Conservation (phyloP, 2,113 vertebrate species). For the Noctilio leporinus region DNA sequence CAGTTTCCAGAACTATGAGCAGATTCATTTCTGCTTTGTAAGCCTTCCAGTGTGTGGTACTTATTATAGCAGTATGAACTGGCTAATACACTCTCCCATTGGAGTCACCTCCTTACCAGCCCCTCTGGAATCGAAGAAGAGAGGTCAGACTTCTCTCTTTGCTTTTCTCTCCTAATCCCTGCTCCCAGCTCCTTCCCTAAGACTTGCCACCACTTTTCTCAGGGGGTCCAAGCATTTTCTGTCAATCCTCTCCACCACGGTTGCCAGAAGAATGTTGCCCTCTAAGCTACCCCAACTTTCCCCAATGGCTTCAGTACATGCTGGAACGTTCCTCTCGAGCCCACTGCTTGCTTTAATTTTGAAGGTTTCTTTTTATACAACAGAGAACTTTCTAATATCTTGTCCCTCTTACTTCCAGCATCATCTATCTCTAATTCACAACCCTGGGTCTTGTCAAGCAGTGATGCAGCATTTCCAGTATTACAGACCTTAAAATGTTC, state of each 20-base stretch:
- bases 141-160: background rate
- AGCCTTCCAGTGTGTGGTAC: background rate
- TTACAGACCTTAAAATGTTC: background rate
- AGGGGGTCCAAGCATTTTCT: background rate
- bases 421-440: background rate
- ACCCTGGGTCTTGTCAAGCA: background rate
- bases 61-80: background rate
- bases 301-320: background rate
- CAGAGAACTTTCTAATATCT: background rate
- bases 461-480: background rate
- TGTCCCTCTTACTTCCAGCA: background rate
- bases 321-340: background rate
- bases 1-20: background rate
- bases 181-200: background rate
- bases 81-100: background rate
- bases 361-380: background rate
- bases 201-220: background rate
- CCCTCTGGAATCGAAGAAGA: background rate
- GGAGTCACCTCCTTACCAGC: background rate
- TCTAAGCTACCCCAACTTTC: background rate
- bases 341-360: background rate
- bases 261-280: background rate
- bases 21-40: background rate
- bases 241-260: background rate
- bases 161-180: background rate